These are phyloP conservation scores for Meandrusa payeni DNA, from an alignment of 2,888 invertebrate species.

Conservation along the genomic window DNA sequence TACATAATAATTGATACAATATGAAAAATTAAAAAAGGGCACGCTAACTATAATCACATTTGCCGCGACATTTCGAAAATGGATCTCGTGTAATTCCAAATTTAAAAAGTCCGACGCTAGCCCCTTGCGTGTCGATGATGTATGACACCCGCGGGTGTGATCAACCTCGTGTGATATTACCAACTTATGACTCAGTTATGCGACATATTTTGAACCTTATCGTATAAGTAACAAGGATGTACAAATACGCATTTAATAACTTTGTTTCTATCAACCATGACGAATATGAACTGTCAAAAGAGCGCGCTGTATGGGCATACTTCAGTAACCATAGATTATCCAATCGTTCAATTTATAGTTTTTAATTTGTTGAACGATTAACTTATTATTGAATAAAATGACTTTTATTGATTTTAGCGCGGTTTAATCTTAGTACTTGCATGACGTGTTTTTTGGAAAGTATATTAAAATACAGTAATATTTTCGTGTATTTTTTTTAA, in stretches of 20 bases:
- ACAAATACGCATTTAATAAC: background rate
- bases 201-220: conserved; percentile 7
- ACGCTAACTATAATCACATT: conserved; percentile 14
- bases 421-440: no score
- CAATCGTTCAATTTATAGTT: background rate
- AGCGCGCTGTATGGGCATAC: conserved; percentile 1
- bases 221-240: background rate
- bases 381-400: no score
- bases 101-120: conserved; percentile 63
- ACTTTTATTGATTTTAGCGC: no score
- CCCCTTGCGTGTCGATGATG: conserved; percentile 52
- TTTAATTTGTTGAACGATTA: no score
- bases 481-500: no score
- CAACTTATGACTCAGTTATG: background rate
- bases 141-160: conserved; percentile 67
- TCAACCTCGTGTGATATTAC: conserved; percentile 39
- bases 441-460: no score
- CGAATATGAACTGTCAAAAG: conserved; percentile 17
- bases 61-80: conserved; percentile 46
- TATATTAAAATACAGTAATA: no score
- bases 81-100: conserved; percentile 55
- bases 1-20: no score
- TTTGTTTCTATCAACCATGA: conserved; percentile 6
- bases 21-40: conserved; percentile 18
- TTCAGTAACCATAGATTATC: conserved; percentile 2